Base-by-base conservation (phyloP, 2,888 invertebrate species). In the Dinocampus coccinellae region DNA sequence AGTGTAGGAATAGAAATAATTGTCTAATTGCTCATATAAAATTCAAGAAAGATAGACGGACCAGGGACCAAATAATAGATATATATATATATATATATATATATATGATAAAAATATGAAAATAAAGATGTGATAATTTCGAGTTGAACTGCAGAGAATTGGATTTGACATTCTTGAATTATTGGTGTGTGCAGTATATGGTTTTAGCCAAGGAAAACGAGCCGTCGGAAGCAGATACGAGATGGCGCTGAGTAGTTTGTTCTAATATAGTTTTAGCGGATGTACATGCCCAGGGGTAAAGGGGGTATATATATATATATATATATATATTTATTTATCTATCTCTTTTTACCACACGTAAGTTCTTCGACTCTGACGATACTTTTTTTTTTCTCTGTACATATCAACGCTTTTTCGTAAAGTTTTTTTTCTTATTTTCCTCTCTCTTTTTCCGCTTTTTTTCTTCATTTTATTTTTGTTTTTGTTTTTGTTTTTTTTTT, bases 141-240 rank as follows among this genome's bases (percentile, higher is more conserved):
- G 11, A 55, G 60, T 29, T 53, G 58, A 66, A 58, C 62, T 66
- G 29, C 67, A n/a, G n/a, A n/a, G n/a, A 10, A 64, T 80, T 81
- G 80, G 77, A 76, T 78, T 77, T 80, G 83, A 84, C 82, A 82
- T 79, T 77, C 70, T 72, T 84, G 82, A 84, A 83, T 83, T 84
- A 85, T 85, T 82, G 80, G 80, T 82, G 79, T 78, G 78, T 77
- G 76, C 60, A 47, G 7, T 47, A 47, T 47, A 47, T 47, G 63
- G 22, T n/a, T 4, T 22, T 67, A 42, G 34, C 60, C 69, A 52
- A 61, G 34, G 55, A 39, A 62, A 58, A 16, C 75, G 73, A 76
- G 73, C 76, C 76, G 82, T 84, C 79, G 76, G 76, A 82, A 76
- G 82, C 80, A 81, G 81, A 84, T 81, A 73, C 73, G 76, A 75